Evolutionary conservation across 1,140 invertebrate species (phyloP).

Genomic region (Trachymyrmex septentrionalis): DNA sequence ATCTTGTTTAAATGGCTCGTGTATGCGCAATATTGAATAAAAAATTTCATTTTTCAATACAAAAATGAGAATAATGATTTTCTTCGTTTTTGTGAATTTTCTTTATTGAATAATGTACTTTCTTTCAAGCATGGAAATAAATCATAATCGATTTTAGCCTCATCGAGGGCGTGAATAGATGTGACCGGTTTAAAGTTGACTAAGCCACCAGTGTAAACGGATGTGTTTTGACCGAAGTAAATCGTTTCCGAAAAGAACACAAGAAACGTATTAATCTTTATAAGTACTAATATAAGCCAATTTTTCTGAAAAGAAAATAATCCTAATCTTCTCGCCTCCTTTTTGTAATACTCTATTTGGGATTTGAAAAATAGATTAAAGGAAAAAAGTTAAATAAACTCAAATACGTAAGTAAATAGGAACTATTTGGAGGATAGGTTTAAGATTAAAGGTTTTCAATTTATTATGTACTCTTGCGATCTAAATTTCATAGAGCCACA

Average conservation of each 20-base stretch:
- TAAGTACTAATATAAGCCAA: neutral
- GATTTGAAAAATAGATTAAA: neutral
- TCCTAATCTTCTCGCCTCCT: neutral
- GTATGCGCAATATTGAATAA: neutral
- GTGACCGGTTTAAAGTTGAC: neutral
- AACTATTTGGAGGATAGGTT: neutral
- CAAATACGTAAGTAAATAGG: neutral
- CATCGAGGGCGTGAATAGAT: neutral
- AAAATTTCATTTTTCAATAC: neutral
- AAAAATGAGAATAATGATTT: neutral
- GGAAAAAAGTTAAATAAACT: neutral
- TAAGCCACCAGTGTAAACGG: neutral
- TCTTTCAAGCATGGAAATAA: neutral
- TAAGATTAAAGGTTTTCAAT: neutral
- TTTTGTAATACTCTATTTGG: neutral
- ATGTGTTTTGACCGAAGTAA: neutral
- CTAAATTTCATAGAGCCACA: neutral
- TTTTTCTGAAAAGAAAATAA: conserved; percentile 1
- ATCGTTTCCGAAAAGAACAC: conserved; percentile 19
- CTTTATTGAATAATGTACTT: neutral
- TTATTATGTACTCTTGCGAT: neutral
- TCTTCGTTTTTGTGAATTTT: neutral
- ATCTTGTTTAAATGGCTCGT: neutral
- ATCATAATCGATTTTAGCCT: neutral
- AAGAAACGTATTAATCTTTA: neutral